A percentile compares a stretch with the other conserved stretches of the same genome.
These are phyloP conservation scores for Chionomys nivalis DNA, from an alignment of 2,113 vertebrate species.

Conservation along the genomic window DNA sequence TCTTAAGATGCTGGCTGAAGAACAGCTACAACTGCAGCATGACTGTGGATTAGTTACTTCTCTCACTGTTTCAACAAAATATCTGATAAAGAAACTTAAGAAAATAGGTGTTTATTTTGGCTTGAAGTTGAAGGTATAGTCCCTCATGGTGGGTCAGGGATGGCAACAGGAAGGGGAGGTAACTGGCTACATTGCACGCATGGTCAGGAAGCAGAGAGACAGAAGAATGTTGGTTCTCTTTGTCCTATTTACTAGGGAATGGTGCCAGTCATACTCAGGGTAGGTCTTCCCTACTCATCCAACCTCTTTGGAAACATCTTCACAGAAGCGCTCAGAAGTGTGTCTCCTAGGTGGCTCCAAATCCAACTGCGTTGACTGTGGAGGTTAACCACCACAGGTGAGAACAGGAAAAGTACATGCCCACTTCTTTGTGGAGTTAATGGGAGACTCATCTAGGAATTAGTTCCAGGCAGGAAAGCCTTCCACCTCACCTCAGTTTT, in stretches of 20 bases:
- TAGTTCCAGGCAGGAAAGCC: not conserved
- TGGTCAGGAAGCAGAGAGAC: not conserved
- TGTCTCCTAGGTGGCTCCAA: not conserved
- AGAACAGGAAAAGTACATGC: fast-evolving
- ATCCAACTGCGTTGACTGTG: no score
- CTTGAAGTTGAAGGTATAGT: not conserved
- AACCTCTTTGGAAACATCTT: not conserved
- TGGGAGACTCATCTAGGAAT: not conserved
- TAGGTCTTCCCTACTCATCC: not conserved
- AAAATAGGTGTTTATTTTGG: no score
- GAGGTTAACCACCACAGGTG: not conserved
- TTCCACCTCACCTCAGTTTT: not conserved
- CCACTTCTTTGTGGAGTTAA: not conserved
- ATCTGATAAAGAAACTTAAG: not conserved
- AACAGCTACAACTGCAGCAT: not conserved
- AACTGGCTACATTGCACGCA: not conserved
- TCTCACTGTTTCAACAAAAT: not conserved
- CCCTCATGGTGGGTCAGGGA: not conserved
- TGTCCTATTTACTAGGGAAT: not conserved
- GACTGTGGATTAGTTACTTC: not conserved
- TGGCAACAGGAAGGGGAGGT: not conserved
- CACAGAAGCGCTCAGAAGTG: not conserved
- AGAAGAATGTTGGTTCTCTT: not conserved
- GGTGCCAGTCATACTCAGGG: not conserved
- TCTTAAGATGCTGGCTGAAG: not conserved